phyloP scores from a whole-genome alignment of 2,888 invertebrate genomes.

The Melanotus villosus region DNA sequence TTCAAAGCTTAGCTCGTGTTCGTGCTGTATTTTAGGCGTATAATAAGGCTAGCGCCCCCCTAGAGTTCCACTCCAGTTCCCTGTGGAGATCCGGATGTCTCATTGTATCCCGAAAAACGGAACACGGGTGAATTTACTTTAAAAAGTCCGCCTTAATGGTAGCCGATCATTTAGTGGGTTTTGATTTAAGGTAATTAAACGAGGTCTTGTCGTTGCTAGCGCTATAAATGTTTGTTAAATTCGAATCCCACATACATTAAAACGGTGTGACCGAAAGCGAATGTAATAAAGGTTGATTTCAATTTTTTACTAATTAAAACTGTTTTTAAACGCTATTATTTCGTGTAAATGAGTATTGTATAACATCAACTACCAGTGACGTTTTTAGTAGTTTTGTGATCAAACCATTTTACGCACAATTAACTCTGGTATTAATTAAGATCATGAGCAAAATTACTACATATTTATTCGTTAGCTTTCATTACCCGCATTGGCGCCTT shows the following conservation, averaged over 20 bases:
- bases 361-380: constrained; percentile 29
- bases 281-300: constrained; percentile 27
- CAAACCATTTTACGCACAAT: constrained; percentile 39
- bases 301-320: constrained; percentile 38
- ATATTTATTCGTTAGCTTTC: constrained; percentile 31
- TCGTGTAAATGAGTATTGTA: constrained; percentile 34
- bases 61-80: constrained; percentile 29
- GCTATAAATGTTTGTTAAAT: constrained; percentile 23
- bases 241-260: constrained; percentile 9
- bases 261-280: constrained; percentile 20
- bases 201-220: neutral
- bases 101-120: constrained; percentile 31
- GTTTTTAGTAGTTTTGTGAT: constrained; percentile 31
- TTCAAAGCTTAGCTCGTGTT: constrained; percentile 48
- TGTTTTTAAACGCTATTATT: constrained; percentile 37
- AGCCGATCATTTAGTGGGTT: too few relatives aligned
- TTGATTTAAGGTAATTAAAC: too few relatives aligned
- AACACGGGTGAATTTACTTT: too few relatives aligned
- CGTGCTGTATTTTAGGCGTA: constrained; percentile 45
- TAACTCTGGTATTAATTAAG: constrained; percentile 38
- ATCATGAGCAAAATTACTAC: constrained; percentile 28
- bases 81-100: constrained; percentile 45
- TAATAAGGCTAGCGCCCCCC: constrained; percentile 43
- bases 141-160: too few relatives aligned
- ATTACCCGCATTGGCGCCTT: constrained; percentile 39